These are phyloP conservation scores for Lutjanus erythropterus DNA, from an alignment of 2,113 vertebrate species.

Conservation along the genomic window DNA sequence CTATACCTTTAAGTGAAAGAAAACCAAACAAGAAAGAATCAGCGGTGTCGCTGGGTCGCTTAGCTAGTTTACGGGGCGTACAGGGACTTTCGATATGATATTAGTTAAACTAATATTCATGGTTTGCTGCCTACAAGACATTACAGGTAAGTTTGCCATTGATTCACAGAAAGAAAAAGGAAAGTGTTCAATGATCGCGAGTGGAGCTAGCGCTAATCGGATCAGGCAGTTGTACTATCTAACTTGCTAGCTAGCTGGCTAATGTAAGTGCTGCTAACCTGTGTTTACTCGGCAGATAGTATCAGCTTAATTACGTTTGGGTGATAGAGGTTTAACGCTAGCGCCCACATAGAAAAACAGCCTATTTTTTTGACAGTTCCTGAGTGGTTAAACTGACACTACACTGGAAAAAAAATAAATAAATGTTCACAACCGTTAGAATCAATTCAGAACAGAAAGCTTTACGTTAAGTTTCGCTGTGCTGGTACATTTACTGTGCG, in stretches of 20 bases:
- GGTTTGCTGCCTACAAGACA: conserved; percentile 69
- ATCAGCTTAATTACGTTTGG: not conserved
- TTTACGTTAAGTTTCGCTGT: not conserved
- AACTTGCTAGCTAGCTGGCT: conserved; percentile 70
- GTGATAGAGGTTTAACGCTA: not conserved
- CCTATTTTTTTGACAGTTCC: conserved; percentile 8
- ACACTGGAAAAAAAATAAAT: not conserved
- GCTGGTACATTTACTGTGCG: not conserved
- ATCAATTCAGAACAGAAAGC: not conserved
- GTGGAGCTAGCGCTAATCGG: conserved; percentile 62
- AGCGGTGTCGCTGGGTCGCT: conserved; percentile 40
- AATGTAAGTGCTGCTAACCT: conserved; percentile 30
- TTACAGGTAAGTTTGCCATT: conserved; percentile 75
- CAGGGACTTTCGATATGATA: conserved; percentile 76
- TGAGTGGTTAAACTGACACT: not conserved
- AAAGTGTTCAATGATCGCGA: conserved; percentile 51
- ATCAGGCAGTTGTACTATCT: conserved; percentile 51
- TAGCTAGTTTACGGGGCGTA: conserved; percentile 18
- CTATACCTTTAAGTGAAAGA: conserved; percentile 74
- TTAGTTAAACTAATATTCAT: conserved; percentile 72
- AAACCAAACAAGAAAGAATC: conserved; percentile 65
- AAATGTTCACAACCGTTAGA: not conserved
- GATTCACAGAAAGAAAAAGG: not conserved
- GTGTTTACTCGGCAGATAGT: not conserved
- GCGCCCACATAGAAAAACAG: not conserved